phyloP scores from a whole-genome alignment of 2,113 vertebrate genomes.

The Lethenteron reissneri region DNA sequence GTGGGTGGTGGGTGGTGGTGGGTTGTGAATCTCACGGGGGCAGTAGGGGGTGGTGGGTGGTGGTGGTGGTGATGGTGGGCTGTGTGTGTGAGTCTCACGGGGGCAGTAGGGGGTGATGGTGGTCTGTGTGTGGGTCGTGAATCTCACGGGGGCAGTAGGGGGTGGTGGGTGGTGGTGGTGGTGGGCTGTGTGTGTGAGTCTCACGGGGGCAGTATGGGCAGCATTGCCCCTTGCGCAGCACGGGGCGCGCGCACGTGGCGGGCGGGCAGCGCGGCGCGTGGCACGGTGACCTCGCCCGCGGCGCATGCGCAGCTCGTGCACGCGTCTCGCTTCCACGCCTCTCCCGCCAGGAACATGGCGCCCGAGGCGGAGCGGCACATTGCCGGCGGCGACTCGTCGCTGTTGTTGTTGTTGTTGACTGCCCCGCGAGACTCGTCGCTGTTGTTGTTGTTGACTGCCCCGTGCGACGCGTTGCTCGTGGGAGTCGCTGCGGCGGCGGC shows the following conservation, averaged over 20 bases:
- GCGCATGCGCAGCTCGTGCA: constrained; percentile 4
- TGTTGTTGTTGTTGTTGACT: constrained; percentile 3
- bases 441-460: not conserved
- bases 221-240: constrained; percentile 5
- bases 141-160: no score
- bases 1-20: no score
- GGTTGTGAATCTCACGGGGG: no score
- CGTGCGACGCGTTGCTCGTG: no score
- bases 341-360: constrained; percentile 1
- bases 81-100: no score
- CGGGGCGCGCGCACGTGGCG: not conserved
- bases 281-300: constrained; percentile 2
- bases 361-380: not conserved
- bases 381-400: not conserved
- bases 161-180: no score
- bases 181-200: not conserved
- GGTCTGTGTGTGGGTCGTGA: no score
- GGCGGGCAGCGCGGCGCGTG: constrained; percentile 1
- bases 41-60: no score
- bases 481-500: no score
- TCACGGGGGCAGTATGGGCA: constrained; percentile 1
- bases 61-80: no score
- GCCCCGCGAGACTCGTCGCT: not conserved
- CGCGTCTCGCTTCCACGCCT: not conserved
- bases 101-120: no score